Base-by-base conservation (phyloP, 2,797 vertebrate species). In the Rhodeus uyekii region DNA sequence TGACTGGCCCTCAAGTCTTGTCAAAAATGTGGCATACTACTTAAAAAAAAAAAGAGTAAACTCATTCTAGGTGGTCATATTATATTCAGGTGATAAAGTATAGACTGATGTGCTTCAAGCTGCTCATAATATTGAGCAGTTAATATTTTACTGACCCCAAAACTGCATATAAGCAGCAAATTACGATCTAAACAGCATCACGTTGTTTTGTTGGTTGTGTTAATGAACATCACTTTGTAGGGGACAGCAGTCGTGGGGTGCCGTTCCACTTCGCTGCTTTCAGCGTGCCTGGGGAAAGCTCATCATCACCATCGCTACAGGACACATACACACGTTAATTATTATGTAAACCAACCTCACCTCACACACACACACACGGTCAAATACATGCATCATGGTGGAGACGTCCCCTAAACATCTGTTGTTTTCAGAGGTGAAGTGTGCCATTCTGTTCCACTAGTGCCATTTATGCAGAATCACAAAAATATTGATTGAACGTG, bases 241-340 rank as follows among this genome's bases (percentile, higher is more conserved):
- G 58, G 34, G 48, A 83, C 65, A 53, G 39, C 10, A 24, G 46
- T 63, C 9, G 22, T 55, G 61, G 65, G 78, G 76, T 38, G 67
- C 78, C 72, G 60, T 87, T 86, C 80, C 77, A 67, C 77, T 76
- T 86, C 64, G 79, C 68, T 42, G 80, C 73, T 69, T 80, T 58
- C 71, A 81, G 67, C 24, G 16, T 61, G 75, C 50, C 80, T 76
- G 55, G 48, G 38, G 42, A 55, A 48, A 85, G 73, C 76, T 85
- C 82, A 87, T 84, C 84, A 86, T 80, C 65, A 50, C 61, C 77
- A 24, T 85, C 87, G 42, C 88, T 80, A 67, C 63, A 55, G 84
- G 88, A 83, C 78, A 78, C 83, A 81, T 74, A 29, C 53, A 80
- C 81, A 63, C 48, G 16, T 50, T 86, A 83, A 86, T 87, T 83